These are phyloP conservation scores for Drosophila bifasciata DNA, from an alignment of 1,140 invertebrate species.

Conservation along the genomic window DNA sequence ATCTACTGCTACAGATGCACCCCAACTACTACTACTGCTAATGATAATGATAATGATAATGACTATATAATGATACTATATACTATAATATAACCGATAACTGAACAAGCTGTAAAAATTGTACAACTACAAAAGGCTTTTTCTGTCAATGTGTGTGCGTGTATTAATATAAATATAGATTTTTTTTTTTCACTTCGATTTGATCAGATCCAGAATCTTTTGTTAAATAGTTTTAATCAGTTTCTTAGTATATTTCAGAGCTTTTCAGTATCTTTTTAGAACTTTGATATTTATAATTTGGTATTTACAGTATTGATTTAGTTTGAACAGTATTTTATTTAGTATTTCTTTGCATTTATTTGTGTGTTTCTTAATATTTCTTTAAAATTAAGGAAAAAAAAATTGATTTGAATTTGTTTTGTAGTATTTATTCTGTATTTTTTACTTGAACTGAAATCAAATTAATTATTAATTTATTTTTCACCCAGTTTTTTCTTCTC, in stretches of 20 bases:
- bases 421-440: too few species aligned
- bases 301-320: too few species aligned
- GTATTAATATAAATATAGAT: conserved; percentile 54
- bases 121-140: conserved; percentile 24
- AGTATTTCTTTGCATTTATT: background rate
- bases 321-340: too few species aligned
- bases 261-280: conserved; percentile 5
- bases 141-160: conserved; percentile 41
- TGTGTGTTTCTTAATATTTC: background rate
- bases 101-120: conserved; percentile 42
- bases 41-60: conserved; percentile 5
- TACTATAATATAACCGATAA: conserved; percentile 26
- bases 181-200: background rate
- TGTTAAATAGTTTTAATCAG: too few species aligned
- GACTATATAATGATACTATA: conserved; percentile 22
- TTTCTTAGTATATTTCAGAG: too few species aligned
- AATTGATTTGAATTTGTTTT: too few species aligned
- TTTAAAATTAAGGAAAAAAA: too few species aligned
- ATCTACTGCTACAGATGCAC: conserved; percentile 35
- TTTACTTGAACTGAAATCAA: conserved; percentile 5
- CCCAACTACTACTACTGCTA: conserved; percentile 12
- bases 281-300: too few species aligned
- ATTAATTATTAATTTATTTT: conserved; percentile 70
- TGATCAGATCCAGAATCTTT: too few species aligned
- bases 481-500: conserved; percentile 56